Base-by-base conservation (phyloP, 1,140 invertebrate species). In the Drosophila pachea region DNA sequence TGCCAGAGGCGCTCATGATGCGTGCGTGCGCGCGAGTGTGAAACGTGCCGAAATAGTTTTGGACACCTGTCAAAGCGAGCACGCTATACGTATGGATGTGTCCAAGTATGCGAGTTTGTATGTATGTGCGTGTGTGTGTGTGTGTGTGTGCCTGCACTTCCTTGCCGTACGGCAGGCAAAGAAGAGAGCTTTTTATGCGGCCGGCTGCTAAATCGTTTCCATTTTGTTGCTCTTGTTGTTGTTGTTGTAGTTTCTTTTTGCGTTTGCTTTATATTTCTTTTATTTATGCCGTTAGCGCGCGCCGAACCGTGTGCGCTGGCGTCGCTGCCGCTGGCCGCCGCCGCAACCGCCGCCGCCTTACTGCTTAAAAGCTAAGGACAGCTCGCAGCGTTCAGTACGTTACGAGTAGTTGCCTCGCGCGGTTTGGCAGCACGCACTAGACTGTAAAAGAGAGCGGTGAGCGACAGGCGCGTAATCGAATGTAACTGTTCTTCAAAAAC, bases 361-460 rank as follows among this genome's bases (percentile, higher is more conserved):
- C 50, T 71, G 81, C 73, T 86, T 86, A 72, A 84, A 84, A 84
- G 81, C 81, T 86, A 84, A 86, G 81, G 79, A 84, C 79, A 84
- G 76, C 62, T 61, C 73, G 60, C 60, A 76, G 64, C 81, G 73
- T 62, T 84, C 74, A 84, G 76, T 84, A 79, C 66, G 79, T 66
- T 64, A 60, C 73, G 79, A 79, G 76, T 74, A 68, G 73, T 76
- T 69, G 79, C 77, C 58, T 68, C 77, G 81, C 76, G 73, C 62
- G 81, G 72, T 70, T 79, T 73, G 74, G 66, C 78, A 69, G 54
- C 61, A 43, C 32, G 33, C 16, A 45, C 54, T 16, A 0, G 8
- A 36, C 35, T 36, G 38, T 49, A 55, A 12, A 29, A 40, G 52
- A 31, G n/a, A 35, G 14, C 42, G 47, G n/a, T 52, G 11, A 33